Base-by-base conservation (phyloP, 2,888 invertebrate genomes). In the Dyspetes luteomarginatus region DNA sequence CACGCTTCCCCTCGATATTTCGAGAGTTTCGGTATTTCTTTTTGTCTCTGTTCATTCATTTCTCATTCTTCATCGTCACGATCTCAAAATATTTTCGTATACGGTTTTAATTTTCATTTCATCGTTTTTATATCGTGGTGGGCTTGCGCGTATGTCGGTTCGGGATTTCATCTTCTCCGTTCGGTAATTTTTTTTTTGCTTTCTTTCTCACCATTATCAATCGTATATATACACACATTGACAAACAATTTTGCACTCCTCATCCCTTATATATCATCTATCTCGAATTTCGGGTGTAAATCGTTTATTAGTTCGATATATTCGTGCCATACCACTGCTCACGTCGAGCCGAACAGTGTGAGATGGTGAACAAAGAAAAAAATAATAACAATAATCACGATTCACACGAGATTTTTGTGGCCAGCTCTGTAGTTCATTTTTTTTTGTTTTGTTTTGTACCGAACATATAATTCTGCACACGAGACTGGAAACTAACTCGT, bases 241-340 rank as follows among this genome's bases (percentile, higher is more conserved):
- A 81, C 71, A 72, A n/a, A 74, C 50, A 64, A 62, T 75, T 75
- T 30, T 58, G 28, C 30, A 15, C 30, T 3, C 67, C 75, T 71
- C 74, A 55, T 60, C 41, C 22, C 75, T 30, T 15, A 65, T 69
- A 60, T 68, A 56, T 15, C 75, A 50, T 19, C 50, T 60, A 60
- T 52, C 74, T 78, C 71, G 69, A 56, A 79, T 76, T 75, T 68
- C 68, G 80, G 67, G 56, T 60, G 55, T 67, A 68, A 72, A 82
- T 82, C 72, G 64, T 65, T 78, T 82, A 76, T 82, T 82, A 62
- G 68, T 67, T 82, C 71, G 62, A 67, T 81, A n/a, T n/a, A 78
- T 72, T 76, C 76, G 76, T 82, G 75, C 72, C 82, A 64, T 69
- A 73, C 76, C 76, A 82, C 76, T 78, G 82, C 82, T 73, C 80